These are phyloP conservation scores for Phalloptychus januarius DNA, from an alignment of 2,797 vertebrate species.

Conservation along the genomic window DNA sequence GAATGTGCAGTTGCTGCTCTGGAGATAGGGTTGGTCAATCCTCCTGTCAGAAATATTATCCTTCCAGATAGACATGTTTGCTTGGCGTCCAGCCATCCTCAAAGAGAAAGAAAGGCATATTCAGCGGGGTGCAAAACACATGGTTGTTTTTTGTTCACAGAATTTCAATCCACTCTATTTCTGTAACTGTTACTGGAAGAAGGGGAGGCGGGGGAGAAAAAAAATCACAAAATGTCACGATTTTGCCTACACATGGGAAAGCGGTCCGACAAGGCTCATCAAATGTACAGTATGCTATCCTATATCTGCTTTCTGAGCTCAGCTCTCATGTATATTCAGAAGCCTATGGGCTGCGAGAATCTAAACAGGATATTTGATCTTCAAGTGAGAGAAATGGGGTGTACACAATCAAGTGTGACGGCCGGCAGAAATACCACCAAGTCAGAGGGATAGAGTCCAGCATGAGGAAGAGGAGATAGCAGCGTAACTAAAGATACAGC, in stretches of 20 bases:
- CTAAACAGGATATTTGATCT: slow-evolving; percentile 59
- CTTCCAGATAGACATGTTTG: slow-evolving; percentile 61
- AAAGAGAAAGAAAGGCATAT: slow-evolving; percentile 64
- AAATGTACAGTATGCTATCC: slow-evolving; percentile 14
- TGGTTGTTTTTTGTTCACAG: slow-evolving; percentile 31
- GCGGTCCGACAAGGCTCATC: slow-evolving; percentile 20
- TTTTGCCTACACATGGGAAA: slow-evolving; percentile 10
- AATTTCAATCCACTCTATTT: slow-evolving; percentile 51
- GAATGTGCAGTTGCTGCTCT: slow-evolving; percentile 76
- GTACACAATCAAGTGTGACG: slow-evolving; percentile 56
- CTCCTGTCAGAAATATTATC: slow-evolving; percentile 71
- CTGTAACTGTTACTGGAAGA: slow-evolving; percentile 37
- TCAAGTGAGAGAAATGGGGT: slow-evolving; percentile 53
- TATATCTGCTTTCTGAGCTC: slow-evolving; percentile 4
- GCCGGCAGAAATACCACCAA: slow-evolving; percentile 68
- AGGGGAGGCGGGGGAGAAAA: background rate
- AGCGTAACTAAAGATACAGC: slow-evolving; percentile 67
- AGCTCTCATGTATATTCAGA: slow-evolving; percentile 31
- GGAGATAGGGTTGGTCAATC: slow-evolving; percentile 72
- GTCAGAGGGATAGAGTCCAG: slow-evolving; percentile 60
- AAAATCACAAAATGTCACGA: slow-evolving; percentile 3
- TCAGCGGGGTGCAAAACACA: slow-evolving; percentile 55
- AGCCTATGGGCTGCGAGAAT: slow-evolving; percentile 5
- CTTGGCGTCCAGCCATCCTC: slow-evolving; percentile 62
- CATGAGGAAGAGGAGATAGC: slow-evolving; percentile 67